These are phyloP conservation scores for Bombus impatiens DNA, from an alignment of 1,140 invertebrate species.

Conservation along the genomic window DNA sequence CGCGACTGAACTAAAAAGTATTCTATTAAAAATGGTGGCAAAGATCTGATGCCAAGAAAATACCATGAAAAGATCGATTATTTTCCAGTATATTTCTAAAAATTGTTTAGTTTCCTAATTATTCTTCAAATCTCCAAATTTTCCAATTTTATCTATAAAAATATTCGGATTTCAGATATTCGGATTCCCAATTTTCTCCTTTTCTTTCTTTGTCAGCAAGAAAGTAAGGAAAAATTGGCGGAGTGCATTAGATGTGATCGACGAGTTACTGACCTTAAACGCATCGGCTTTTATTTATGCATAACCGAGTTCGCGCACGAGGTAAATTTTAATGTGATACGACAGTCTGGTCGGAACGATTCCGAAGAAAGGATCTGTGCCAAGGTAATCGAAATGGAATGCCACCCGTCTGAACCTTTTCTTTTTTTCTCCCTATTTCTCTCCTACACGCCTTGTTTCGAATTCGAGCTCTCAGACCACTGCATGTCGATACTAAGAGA, in stretches of 20 bases:
- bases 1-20: too few species aligned
- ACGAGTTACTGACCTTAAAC: conserved; percentile 59
- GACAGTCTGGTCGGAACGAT: conserved; percentile 41
- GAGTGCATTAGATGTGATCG: conserved; percentile 8
- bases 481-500: neutral
- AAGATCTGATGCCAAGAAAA: too few species aligned
- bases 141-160: too few species aligned
- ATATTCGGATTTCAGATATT: too few species aligned
- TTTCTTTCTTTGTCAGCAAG: neutral
- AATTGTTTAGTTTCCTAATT: too few species aligned
- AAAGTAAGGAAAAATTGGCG: neutral
- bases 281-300: conserved; percentile 60
- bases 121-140: too few species aligned
- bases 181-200: neutral
- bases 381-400: conserved; percentile 61
- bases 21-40: too few species aligned
- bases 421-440: conserved; percentile 7
- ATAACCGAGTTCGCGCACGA: conserved; percentile 59
- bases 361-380: conserved; percentile 61
- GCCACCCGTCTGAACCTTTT: conserved; percentile 31
- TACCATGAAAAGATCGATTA: too few species aligned
- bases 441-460: conserved; percentile 11
- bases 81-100: too few species aligned
- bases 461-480: too few species aligned
- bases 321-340: conserved; percentile 61